A percentile compares a stretch with the other conserved stretches of the same genome.
Evolutionary conservation across 2,797 vertebrate genomes (phyloP).

Genomic region (Lithobates sylvaticus): DNA sequence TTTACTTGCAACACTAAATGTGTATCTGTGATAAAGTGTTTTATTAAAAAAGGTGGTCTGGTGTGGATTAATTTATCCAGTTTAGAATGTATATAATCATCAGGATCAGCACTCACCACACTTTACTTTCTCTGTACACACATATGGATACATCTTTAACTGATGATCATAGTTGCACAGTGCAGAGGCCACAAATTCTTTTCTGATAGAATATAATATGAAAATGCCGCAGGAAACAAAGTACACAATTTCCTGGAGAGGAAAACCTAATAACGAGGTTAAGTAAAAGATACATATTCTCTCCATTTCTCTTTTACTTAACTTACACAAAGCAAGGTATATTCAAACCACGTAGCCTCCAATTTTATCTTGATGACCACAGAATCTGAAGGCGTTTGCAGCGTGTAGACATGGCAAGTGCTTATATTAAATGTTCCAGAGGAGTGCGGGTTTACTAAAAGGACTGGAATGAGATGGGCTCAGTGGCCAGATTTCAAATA

Average conservation of each 20-base stretch:
- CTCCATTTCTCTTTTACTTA: background rate
- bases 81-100: background rate
- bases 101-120: background rate
- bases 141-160: conserved; percentile 3
- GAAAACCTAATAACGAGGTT: background rate
- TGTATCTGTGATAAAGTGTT: background rate
- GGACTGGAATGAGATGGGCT: too few species aligned
- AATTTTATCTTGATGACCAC: background rate
- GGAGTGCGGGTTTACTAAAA: background rate
- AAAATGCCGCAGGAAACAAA: background rate
- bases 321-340: background rate
- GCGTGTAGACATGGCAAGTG: background rate
- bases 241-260: background rate
- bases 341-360: background rate
- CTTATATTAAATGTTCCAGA: background rate
- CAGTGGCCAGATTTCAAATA: background rate
- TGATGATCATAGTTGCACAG: background rate
- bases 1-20: too few species aligned
- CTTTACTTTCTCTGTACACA: background rate
- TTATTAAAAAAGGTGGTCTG: background rate
- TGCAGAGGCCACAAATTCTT: background rate
- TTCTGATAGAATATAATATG: conserved; percentile 8
- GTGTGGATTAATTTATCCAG: background rate
- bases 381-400: background rate
- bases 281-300: background rate